Evolutionary conservation across 1,140 invertebrate species (phyloP).

Genomic region (Portunus trituberculatus): DNA sequence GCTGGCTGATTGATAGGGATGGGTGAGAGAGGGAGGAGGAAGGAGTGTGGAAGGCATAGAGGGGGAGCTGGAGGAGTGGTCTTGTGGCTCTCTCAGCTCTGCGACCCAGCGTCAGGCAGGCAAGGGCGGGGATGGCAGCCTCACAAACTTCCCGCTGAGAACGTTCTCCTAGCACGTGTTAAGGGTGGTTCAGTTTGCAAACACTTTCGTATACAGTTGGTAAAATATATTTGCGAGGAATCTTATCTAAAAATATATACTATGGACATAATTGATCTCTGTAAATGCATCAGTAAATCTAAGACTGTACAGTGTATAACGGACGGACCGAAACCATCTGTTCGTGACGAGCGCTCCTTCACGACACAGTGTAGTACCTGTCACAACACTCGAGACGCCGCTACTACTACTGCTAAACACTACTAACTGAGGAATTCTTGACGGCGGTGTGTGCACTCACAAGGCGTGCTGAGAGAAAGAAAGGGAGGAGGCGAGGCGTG

Average conservation of each 20-base stretch:
- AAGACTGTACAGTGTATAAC: neutral
- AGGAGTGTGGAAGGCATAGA: neutral
- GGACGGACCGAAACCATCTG: too few relatives aligned
- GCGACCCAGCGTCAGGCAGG: neutral
- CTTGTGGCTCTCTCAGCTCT: neutral
- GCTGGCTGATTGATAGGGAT: neutral
- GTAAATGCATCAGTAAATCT: neutral
- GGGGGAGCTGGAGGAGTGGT: neutral
- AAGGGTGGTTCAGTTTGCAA: neutral
- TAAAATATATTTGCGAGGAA: conserved; percentile 22
- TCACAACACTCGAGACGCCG: neutral
- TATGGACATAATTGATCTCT: neutral
- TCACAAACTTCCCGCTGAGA: neutral
- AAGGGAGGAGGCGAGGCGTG: too few relatives aligned
- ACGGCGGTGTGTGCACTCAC: too few relatives aligned
- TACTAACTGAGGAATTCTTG: too few relatives aligned
- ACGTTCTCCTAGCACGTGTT: neutral
- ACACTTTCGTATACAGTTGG: neutral
- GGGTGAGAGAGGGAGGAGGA: neutral
- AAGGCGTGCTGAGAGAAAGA: too few relatives aligned
- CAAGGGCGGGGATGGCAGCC: neutral
- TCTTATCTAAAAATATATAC: neutral
- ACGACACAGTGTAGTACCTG: neutral
- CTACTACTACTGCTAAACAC: neutral
- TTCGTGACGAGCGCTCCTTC: neutral